phyloP scores from a whole-genome alignment of 2,113 vertebrate species.

The Ancistrus triradiatus region DNA sequence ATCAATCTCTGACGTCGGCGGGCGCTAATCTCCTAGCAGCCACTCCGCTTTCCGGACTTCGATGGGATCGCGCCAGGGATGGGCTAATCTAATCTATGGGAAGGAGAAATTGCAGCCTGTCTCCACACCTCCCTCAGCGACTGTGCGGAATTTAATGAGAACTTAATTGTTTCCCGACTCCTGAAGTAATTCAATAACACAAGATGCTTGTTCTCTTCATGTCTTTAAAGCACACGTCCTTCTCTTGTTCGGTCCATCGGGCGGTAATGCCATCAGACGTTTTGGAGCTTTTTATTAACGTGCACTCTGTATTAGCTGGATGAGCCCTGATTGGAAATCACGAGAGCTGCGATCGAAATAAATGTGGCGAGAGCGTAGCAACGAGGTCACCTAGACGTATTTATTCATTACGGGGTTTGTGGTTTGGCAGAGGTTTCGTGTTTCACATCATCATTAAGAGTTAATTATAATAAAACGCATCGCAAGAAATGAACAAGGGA shows the following conservation, averaged over 20 bases:
- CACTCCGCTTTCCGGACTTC: constrained; percentile 38
- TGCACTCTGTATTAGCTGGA: constrained; percentile 6
- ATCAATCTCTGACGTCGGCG: constrained; percentile 37
- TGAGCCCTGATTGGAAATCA: background rate
- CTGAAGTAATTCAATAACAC: constrained; percentile 46
- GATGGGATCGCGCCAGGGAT: constrained; percentile 40
- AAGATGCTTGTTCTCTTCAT: constrained; percentile 35
- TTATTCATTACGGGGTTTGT: constrained; percentile 11
- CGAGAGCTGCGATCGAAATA: constrained; percentile 25
- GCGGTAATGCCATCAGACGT: constrained; percentile 19
- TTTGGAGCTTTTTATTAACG: constrained; percentile 20
- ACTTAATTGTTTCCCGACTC: constrained; percentile 49
- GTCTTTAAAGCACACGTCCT: constrained; percentile 29
- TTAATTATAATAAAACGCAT: too few species aligned
- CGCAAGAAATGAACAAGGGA: too few species aligned
- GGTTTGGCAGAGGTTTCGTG: constrained; percentile 1
- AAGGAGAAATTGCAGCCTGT: constrained; percentile 45
- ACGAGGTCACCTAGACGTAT: constrained; percentile 18
- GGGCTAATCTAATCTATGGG: constrained; percentile 46
- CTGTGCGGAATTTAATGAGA: constrained; percentile 40
- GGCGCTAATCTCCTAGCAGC: constrained; percentile 40
- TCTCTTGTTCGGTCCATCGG: constrained; percentile 7
- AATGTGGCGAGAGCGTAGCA: constrained; percentile 16
- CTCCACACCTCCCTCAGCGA: constrained; percentile 34
- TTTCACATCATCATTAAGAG: background rate